Evolutionary conservation across 2,797 vertebrate genomes (phyloP), one percentile per base, ranked within the genome.

Genomic region (Erpetoichthys calabaricus): DNA sequence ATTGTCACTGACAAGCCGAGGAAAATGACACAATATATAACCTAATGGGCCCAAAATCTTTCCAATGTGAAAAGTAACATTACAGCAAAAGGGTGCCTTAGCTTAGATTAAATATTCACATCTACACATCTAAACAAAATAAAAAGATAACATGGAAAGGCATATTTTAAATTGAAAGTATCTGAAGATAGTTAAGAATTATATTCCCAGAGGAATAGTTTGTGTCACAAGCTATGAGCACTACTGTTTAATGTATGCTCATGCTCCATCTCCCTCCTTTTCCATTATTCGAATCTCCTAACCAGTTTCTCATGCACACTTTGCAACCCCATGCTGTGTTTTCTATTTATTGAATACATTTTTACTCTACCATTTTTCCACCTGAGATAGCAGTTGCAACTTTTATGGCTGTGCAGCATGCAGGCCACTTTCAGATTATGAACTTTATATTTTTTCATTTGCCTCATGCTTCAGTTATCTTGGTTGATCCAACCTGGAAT

Each of bases 321-420:
- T 90, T 88, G 84, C 75, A 89, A 83, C 91, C 90, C 86, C 95
- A 93, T 93, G 92, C 91, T 94, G 92, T 86, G 91, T 85, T 84
- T 86, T 88, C 92, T 97, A 95, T 95, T 97, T 97, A 97, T 95
- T 95, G 91, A 98, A 95, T 95, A 94, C 91, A 94, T 95, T 92
- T 90, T 91, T 83, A 88, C 89, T 88, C 91, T 77, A 80, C 88
- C 88, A 91, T 93, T 95, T 87, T 96, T 96, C 93, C 94, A 97
- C 92, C 92, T 97, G 95, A 97, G 86, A 86, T 96, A 85, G 88
- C 86, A 90, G 88, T 90, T 88, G 86, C 89, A 88, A 89, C 89
- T 93, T 97, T 94, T 90, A 92, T 89, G 85, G 84, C 80, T 79
- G 75, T 78, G 78, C 77, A 79, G 66, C 80, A 82, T 74, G 80